These are phyloP conservation scores for Nemoura dubitans DNA, from an alignment of 2,888 invertebrate species.

Conservation along the genomic window DNA sequence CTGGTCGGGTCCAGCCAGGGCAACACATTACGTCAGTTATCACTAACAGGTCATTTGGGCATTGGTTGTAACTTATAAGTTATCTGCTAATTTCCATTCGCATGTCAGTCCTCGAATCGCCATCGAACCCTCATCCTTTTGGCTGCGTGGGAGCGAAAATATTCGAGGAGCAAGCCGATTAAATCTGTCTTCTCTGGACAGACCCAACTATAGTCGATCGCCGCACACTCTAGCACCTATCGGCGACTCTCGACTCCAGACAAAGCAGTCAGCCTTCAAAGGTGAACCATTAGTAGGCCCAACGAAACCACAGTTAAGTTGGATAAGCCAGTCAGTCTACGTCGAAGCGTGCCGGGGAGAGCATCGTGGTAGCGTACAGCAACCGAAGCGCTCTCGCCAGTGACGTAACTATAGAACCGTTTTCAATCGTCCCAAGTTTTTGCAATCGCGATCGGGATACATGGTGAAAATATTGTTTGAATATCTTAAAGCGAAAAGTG, in stretches of 20 bases:
- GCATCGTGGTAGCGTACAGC: conserved; percentile 8
- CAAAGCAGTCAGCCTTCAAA: conserved; percentile 30
- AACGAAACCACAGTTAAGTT: conserved; percentile 35
- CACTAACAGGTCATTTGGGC: no score
- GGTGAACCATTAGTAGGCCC: conserved; percentile 37
- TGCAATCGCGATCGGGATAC: background rate
- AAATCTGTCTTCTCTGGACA: no score
- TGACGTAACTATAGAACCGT: background rate
- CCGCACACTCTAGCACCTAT: background rate
- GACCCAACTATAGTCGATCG: no score
- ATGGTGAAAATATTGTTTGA: background rate
- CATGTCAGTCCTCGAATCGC: no score
- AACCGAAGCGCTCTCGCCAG: background rate
- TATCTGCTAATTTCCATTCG: no score
- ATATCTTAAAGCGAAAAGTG: background rate
- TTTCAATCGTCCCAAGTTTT: background rate
- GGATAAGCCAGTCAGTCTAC: background rate
- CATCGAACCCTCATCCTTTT: no score
- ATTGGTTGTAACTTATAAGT: no score
- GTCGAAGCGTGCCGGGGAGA: background rate
- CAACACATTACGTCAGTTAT: no score
- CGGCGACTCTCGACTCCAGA: background rate
- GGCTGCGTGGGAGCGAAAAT: no score
- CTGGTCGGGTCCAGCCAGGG: no score
- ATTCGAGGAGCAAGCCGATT: no score